Evolutionary conservation across 2,113 vertebrate species (phyloP), one percentile per base, ranked within the genome.

Genomic region (Melanerpes formicivorus): DNA sequence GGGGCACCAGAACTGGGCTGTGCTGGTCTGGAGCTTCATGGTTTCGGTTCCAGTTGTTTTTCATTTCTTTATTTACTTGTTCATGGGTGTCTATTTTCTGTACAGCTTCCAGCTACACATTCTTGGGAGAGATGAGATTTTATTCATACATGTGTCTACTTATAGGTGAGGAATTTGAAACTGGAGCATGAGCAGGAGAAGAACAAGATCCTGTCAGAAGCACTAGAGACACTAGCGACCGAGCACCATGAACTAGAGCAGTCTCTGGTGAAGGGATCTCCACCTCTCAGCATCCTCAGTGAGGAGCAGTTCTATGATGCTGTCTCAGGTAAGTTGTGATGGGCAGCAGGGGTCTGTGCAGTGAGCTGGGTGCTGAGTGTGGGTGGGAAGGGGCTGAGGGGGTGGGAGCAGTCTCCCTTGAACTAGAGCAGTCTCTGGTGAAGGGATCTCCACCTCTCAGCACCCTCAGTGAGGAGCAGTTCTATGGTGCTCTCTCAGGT

Each of bases 271-370:
- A 97, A 96, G 91, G 98, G 97, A 82, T 98, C 97, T 11, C 98
- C 98, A 0, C 97, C 98, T 22, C 88, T 95, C 80, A 98, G 98
- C 90, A 96, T 97, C 73, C 94, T 98, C 90, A 98, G 98, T 40
- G 98, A 98, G 88, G 98, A 99, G 93, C 98, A 99, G 88, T 99
- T 99, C 98, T 99, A 98, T 91, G 99, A 99, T 85, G 99, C 99
- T 32, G 82, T 98, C 89, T 99, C 99, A 98, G 99, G 99, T 99
- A 96, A 97, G 93, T 40, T 60, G 14, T 17, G n/a, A n/a, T n/a
- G 67, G 55, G 23, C 34, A 37, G 48, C 80, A 48, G 11, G 23
- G 21, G 71, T 75, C 14, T 18, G 6, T 65, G 19, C 44, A 75
- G 66, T n/a, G 46, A 62, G 19, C 26, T 11, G 19, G 50, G 18